Base-by-base conservation (phyloP, 2,113 vertebrate species). In the Bombycilla garrulus region DNA sequence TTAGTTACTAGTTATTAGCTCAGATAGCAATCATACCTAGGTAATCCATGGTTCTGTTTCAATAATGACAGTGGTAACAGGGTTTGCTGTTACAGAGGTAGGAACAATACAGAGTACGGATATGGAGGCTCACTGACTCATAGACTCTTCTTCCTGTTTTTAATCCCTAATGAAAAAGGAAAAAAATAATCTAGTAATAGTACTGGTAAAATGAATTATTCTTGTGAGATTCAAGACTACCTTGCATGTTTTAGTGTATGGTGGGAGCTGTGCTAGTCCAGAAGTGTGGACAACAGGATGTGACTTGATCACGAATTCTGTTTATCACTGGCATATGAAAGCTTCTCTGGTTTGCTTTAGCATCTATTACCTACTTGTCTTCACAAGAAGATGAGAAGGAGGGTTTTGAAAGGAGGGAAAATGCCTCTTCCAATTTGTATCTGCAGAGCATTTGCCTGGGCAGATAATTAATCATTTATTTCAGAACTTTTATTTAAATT, bases 41-140 rank as follows among this genome's bases (percentile, higher is more conserved):
- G 28, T 95, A 92, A 88, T 90, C 9, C 47, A 54, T 80, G 61
- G 44, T 42, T 92, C 92, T 88, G 53, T 92, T 90, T 93, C 86
- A 82, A 4, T 82, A 80, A 64, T 66, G 40, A 48, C 60, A 91
- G 29, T 2, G 2, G 65, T 93, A 92, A 81, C 15, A 5, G n/a
- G 38, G 38, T 38, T n/a, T 3, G 1, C 62, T 88, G 25, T 82
- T 85, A 45, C 13, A 87, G 58, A 88, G 42, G 28, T 45, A 91
- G 62, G 58, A 91, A 42, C 36, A 85, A 94, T 89, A 64, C 20
- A 29, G 77, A 71, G 14, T 61, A 10, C 3, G 2, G 29, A 76
- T 92, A 47, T 69, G 50, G 40, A 51, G 21, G 18, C 29, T 92
- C 4, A 16, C 18, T 94, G 79, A 82, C 70, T 92, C 84, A 70